Evolutionary conservation across 2,113 vertebrate genomes (phyloP).

Genomic region (Cichladusa arquata): DNA sequence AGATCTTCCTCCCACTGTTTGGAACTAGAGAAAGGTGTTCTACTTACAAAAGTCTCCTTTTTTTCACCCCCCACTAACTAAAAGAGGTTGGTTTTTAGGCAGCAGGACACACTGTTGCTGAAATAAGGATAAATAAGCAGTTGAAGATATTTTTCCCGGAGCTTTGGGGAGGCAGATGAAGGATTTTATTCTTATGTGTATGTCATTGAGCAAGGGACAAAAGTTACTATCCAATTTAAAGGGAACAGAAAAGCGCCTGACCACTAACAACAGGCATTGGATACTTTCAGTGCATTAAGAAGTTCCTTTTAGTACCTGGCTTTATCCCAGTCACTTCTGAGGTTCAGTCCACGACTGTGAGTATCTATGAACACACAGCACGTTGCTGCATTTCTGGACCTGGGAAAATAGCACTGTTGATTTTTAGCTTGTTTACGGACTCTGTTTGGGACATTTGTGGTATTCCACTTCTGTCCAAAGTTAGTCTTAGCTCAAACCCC

Average conservation of each 20-base stretch:
- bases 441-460: not conserved
- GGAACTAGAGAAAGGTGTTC: not conserved
- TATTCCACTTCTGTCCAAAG: not conserved
- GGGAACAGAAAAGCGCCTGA: not conserved
- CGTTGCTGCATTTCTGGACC: not conserved
- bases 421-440: not conserved
- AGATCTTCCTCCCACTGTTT: not conserved
- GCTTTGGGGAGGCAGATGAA: not conserved
- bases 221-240: not conserved
- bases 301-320: not conserved
- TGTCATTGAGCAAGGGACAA: not conserved
- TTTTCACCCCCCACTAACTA: not conserved
- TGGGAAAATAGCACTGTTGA: slow-evolving; percentile 6
- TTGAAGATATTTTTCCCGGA: not conserved
- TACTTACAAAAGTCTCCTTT: not conserved
- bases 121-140: not conserved
- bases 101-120: not conserved
- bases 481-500: not conserved
- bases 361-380: not conserved
- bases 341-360: not conserved
- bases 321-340: not conserved
- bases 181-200: not conserved
- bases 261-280: not conserved
- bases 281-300: not conserved
- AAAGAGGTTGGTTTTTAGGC: not conserved